phyloP scores from a whole-genome alignment of 92 coral and sea anemone genomes.

The Palythoa heliodiscus region DNA sequence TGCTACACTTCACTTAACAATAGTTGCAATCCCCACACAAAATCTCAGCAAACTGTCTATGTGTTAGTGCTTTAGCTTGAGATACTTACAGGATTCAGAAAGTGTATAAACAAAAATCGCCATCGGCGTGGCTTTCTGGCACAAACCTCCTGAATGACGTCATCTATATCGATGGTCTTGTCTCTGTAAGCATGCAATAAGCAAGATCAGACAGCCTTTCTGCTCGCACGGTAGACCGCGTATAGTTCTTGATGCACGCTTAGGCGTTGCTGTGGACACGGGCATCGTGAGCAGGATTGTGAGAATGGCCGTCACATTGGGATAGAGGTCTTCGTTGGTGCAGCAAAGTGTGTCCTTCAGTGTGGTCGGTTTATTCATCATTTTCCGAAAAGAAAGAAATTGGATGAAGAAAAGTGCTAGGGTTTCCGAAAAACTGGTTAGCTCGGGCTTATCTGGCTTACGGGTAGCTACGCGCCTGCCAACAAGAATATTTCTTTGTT shows the following conservation, averaged over 20 bases:
- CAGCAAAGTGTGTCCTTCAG: conserved; percentile 22
- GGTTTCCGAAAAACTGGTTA: too few species aligned
- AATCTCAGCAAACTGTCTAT: too few species aligned
- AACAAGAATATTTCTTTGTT: too few species aligned
- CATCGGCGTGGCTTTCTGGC: background rate
- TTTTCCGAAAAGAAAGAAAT: too few species aligned
- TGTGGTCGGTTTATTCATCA: conserved; percentile 11
- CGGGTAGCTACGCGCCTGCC: too few species aligned
- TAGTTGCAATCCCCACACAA: too few species aligned
- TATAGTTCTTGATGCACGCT: conserved; percentile 11
- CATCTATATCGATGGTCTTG: conserved; percentile 12
- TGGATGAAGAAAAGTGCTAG: too few species aligned
- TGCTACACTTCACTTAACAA: too few species aligned
- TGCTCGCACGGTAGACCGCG: background rate
- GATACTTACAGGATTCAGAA: too few species aligned
- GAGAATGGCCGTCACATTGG: conserved; percentile 16
- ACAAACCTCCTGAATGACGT: conserved; percentile 10
- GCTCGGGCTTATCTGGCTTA: too few species aligned
- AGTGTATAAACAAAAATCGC: too few species aligned
- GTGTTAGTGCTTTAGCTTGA: too few species aligned
- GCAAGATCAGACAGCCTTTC: conserved; percentile 3
- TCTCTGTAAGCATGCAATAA: conserved; percentile 18
- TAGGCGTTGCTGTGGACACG: conserved; percentile 5
- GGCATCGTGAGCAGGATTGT: conserved; percentile 14
- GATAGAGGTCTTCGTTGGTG: conserved; percentile 8